Evolutionary conservation across 2,888 invertebrate species (phyloP).

Genomic region (Polietes domitor): DNA sequence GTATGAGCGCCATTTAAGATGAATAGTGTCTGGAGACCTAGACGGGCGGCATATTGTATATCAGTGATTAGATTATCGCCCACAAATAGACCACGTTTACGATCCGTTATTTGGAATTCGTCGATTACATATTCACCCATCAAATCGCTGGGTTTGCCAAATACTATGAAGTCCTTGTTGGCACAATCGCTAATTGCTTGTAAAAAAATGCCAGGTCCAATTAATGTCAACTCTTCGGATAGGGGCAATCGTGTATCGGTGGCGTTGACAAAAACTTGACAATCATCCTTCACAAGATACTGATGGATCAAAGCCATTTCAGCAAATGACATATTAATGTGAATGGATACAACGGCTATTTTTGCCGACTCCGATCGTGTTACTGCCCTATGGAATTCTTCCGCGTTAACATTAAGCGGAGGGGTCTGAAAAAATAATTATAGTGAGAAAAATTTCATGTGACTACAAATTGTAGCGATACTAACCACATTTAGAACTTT

Average conservation of each 20-base stretch:
- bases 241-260: constrained; percentile 68
- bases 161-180: constrained; percentile 75
- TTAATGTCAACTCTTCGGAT: constrained; percentile 64
- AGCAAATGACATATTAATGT: constrained; percentile 77
- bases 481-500: constrained; percentile 74
- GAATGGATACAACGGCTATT: constrained; percentile 79
- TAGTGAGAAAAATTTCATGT: background rate
- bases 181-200: constrained; percentile 69
- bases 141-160: constrained; percentile 80
- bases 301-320: constrained; percentile 78
- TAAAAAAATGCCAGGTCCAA: constrained; percentile 68
- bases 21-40: constrained; percentile 86
- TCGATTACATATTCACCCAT: constrained; percentile 75
- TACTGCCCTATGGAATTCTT: constrained; percentile 37
- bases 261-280: constrained; percentile 78
- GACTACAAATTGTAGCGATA: background rate
- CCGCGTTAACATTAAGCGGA: constrained; percentile 50
- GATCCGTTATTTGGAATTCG: constrained; percentile 81
- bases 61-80: constrained; percentile 92
- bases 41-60: constrained; percentile 86
- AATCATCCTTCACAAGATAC: constrained; percentile 78
- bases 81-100: constrained; percentile 87
- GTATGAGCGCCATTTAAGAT: constrained; percentile 83
- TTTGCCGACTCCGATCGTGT: constrained; percentile 75
- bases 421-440: constrained; percentile 61